phyloP scores from a whole-genome alignment of 2,113 vertebrate species.

The Atlantisia rogersi region DNA sequence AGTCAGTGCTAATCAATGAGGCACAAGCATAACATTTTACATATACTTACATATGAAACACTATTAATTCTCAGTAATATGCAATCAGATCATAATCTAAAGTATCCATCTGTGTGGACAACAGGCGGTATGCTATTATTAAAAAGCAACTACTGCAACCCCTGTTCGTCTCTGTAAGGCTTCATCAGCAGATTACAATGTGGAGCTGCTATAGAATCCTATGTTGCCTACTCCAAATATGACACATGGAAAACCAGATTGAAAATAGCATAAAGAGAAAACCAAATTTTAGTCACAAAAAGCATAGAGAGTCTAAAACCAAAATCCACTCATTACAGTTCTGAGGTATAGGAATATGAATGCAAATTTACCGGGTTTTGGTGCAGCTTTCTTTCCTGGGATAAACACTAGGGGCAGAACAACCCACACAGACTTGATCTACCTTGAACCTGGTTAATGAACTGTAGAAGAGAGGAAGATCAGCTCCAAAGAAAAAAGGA shows the following conservation, averaged over 20 bases:
- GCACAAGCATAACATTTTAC: not conserved
- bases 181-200: not conserved
- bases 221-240: not conserved
- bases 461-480: not conserved
- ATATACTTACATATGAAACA: not conserved
- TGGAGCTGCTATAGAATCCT: not conserved
- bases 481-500: not conserved
- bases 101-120: not conserved
- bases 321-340: not conserved
- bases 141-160: not conserved
- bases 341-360: not conserved
- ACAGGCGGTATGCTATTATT: not conserved
- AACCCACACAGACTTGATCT: not conserved
- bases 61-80: not conserved
- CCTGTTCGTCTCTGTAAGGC: not conserved
- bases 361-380: not conserved
- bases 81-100: not conserved
- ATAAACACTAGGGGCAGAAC: not conserved
- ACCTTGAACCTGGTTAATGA: not conserved
- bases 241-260: not conserved
- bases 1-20: not conserved
- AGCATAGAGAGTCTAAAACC: not conserved
- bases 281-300: not conserved
- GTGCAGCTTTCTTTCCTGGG: not conserved
- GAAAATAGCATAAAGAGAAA: not conserved